Base-by-base conservation (phyloP, 2,888 invertebrate genomes). In the Adelognathus sp. region DNA sequence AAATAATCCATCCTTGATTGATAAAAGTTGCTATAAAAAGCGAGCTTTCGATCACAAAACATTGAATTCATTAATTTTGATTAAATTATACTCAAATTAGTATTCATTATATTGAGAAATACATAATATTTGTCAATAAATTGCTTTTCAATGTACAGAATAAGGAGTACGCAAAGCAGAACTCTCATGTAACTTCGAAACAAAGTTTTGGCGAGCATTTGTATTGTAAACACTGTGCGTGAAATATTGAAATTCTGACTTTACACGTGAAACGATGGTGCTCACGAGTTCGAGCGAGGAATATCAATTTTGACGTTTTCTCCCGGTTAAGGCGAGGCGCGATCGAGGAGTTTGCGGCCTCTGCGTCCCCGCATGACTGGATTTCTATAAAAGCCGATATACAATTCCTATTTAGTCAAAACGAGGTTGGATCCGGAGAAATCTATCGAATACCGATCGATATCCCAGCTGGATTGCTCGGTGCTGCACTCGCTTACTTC, bases 221-320 rank as follows among this genome's bases (percentile, higher is more conserved):
- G 39, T 29, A 58, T 56, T 33, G 58, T 60, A 58, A 46, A 56
- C 66, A 24, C 7, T 58, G 31, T 76, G 76, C 84, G 84, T 83
- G 85, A 88, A 88, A 89, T 88, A 90, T 90, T 88, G 87, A 85
- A n/a, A 89, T 89, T 85, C 87, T 86, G 86, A 86, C 85, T 88
- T 88, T 89, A 88, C 88, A 84, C 85, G 82, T 82, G 77, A 77
- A 83, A 44, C 56, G 71, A 54, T 52, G 44, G 56, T 56, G 63
- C 69, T 80, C 84, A 75, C 83, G 84, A 81, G 79, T n/a, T 84
- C 87, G 85, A 87, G 88, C 82, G 84, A 85, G 82, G 90, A 90
- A 90, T 90, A 90, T 89, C 88, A 90, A 90, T 90, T 89, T 89
- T 89, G 87, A 87, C 87, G 86, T 88, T 88, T 87, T 84, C 71